Base-by-base conservation (phyloP, 2,888 invertebrate species). In the Synanthedon andrenaeformis region DNA sequence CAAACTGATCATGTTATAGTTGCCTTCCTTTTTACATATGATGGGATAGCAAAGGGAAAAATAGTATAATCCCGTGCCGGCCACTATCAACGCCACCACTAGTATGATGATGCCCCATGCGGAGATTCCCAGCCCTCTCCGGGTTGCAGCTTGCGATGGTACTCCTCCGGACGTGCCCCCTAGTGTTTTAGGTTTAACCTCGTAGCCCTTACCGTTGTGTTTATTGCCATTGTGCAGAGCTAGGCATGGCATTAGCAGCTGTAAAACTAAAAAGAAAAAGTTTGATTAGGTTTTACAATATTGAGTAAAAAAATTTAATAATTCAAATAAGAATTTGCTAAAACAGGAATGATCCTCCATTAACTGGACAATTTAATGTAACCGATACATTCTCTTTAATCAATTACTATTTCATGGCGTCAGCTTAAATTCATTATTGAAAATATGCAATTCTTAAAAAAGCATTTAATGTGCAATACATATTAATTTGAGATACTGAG, bases 91-190 rank as follows among this genome's bases (percentile, higher is more conserved):
- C 1, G 81, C 76, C 11, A 90, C 67, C 55, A 90, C 72, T 10
- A 91, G 63, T n/a, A 82, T 73, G 11, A 91, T 89, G 35, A 92
- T 89, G 17, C 92, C 92, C 89, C 92, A 92, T 0, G 92, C 92
- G 0, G 91, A 91, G 42, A 91, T 76, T 4, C 89, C 89, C n/a
- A 87, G 61, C 13, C 88, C 85, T 66, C 70, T 70, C 45, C 79
- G 67, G 1, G 74, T 64, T 1, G 72, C 51, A 45, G 67, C 69
- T 55, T 80, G 75, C 5, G 71, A 62, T 3, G 79, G 69, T 13
- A 73, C 57, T 4, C 76, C 75, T 19, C 70, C 55, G 28, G 72
- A 69, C n/a, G 70, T 65, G 3, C 76, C 76, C 13, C 58, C 60
- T 8, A 71, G 62, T 3, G 72, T 65, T 53, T 76, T 76, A 1